Conservation (phyloP, 2,113 vertebrate species). For the Tangachromis dhanisi region DNA sequence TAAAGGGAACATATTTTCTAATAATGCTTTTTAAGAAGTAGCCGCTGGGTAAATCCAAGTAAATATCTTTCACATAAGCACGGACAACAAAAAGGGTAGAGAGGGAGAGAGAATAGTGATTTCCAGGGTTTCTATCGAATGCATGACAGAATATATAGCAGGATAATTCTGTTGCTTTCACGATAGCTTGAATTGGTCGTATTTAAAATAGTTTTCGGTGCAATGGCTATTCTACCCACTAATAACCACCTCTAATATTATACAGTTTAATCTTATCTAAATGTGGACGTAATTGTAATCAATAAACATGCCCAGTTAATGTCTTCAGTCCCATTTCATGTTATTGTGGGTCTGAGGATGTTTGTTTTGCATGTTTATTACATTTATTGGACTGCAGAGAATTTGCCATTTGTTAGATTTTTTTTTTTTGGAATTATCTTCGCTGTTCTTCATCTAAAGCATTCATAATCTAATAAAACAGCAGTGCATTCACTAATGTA, state of each 20-base stretch:
- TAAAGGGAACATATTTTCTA: neutral
- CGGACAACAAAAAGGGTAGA: neutral
- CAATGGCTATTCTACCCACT: neutral
- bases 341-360: neutral
- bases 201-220: neutral
- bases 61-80: neutral
- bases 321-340: neutral
- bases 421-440: rapidly evolving
- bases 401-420: neutral
- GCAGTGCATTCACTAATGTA: neutral
- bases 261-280: neutral
- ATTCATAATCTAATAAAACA: neutral
- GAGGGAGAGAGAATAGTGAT: neutral
- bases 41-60: neutral
- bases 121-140: neutral
- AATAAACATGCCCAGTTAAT: neutral
- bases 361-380: neutral
- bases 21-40: neutral
- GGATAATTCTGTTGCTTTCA: neutral
- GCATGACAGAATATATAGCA: neutral
- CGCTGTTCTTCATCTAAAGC: neutral
- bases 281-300: neutral
- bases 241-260: neutral
- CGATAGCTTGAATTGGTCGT: neutral
- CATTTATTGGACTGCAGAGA: neutral